Evolutionary conservation across 2,113 vertebrate species (phyloP).

Genomic region (Pterophyllum scalare): DNA sequence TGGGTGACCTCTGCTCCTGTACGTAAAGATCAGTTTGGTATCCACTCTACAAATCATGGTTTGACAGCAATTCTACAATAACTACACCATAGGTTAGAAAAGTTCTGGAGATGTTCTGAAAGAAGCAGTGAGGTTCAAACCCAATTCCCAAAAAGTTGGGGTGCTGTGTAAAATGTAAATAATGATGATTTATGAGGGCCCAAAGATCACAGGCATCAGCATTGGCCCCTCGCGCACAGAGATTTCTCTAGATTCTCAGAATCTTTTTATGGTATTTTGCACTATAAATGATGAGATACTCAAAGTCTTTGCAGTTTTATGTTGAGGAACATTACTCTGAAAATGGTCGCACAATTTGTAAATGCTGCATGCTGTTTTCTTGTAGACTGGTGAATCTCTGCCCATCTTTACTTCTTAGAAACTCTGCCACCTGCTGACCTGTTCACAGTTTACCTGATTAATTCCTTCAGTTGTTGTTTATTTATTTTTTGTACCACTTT

Average conservation of each 20-base stretch:
- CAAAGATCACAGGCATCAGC: no score
- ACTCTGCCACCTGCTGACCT: neutral
- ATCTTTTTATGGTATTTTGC: neutral
- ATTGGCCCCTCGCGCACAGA: neutral
- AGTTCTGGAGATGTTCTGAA: neutral
- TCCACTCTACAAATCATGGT: no score
- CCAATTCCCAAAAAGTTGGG: neutral
- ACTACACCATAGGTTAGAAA: neutral
- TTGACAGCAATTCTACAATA: neutral
- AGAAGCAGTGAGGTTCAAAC: neutral
- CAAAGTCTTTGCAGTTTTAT: neutral
- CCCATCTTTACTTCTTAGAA: neutral
- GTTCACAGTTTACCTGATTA: no score
- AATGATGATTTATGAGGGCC: neutral
- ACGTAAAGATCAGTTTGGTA: no score
- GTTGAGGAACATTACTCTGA: rapidly evolving
- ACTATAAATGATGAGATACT: neutral
- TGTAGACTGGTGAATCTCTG: neutral
- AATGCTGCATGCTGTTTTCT: neutral
- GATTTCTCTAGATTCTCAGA: neutral
- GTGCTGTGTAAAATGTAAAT: neutral
- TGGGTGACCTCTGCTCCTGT: neutral
- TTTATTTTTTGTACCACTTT: no score
- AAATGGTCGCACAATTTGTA: neutral
- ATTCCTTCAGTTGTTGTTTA: no score